Evolutionary conservation across 2,888 invertebrate species (phyloP).

Genomic region (Pseudococcus jackbeardsleyi): DNA sequence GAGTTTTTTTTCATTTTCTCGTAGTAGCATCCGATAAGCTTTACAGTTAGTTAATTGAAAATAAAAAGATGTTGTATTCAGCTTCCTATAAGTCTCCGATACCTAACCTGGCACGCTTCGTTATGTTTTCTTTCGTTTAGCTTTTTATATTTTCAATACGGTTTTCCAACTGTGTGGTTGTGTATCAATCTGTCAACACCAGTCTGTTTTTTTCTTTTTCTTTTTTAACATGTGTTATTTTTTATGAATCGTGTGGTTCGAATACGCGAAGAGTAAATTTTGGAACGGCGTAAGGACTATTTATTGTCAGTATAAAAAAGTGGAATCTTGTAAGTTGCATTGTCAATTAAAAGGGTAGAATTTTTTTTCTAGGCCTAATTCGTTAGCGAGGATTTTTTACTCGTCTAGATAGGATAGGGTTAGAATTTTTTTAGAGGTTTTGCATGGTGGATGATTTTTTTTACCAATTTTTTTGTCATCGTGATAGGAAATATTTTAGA

Average conservation of each 20-base stretch:
- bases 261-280: slow-evolving; percentile 68
- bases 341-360: slow-evolving; percentile 44
- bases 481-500: background rate
- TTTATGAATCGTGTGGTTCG: slow-evolving; percentile 4
- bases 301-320: slow-evolving; percentile 69
- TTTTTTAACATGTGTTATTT: slow-evolving; percentile 6
- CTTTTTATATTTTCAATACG: background rate
- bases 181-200: background rate
- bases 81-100: background rate
- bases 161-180: background rate
- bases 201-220: background rate
- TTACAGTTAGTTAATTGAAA: slow-evolving; percentile 29
- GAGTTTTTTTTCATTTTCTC: background rate
- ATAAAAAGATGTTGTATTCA: slow-evolving; percentile 25
- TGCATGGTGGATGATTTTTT: background rate
- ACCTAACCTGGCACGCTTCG: slow-evolving; percentile 9
- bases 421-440: background rate
- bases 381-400: background rate
- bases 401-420: background rate
- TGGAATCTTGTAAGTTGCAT: slow-evolving; percentile 69
- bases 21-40: slow-evolving; percentile 34
- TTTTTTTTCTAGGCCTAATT: background rate
- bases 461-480: background rate
- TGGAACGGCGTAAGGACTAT: slow-evolving; percentile 69
- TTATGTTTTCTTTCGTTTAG: background rate